Evolutionary conservation across 2,797 vertebrate species (phyloP), one percentile per base, ranked within the genome.

Genomic region (Diplodus sargus): DNA sequence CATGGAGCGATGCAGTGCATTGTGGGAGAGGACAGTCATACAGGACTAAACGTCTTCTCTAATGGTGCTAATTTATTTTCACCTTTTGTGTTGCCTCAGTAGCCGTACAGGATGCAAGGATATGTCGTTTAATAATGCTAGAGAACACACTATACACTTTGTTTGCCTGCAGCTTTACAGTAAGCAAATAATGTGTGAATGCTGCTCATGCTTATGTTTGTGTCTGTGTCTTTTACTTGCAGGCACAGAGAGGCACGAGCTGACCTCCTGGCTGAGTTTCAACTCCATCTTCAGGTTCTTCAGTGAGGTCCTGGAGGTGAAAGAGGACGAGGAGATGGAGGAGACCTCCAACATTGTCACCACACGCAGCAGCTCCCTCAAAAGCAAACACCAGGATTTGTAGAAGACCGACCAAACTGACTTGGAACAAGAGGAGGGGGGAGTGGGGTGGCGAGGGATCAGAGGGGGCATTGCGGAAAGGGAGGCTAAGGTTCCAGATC

Each of bases 221-320:
- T 84, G 54, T 74, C 5, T 81, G 11, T 67, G 20, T 89, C 18
- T 87, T 73, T 71, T 54, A 22, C 53, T 9, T 51, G 43, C 90
- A 99, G 97, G 97, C 85, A 99, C 98, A 0, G 97, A 99, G 86
- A 96, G 96, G 22, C 98, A 99, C n/a, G 98, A 99, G 88, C 90
- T 99, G 83, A 99, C 97, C 49, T 98, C 97, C 79, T 99, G 98
- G 97, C 97, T 93, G 92, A 99, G 98, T 91, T 97, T 97, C 88
- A 85, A 94, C 56, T 99, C 98, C 48, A 96, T 99, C 93, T 99
- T 99, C 95, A 95, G 90, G 80, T 99, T 97, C 94, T 98, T 99
- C 89, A 83, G 64, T 0, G 92, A 97, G 56, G 95, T 96, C 11
- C 66, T 97, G 17, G 95, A 97, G 85, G 94, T 95, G 2, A 96